Base-by-base conservation (phyloP, 35 echinoderm and acorn worm species). In the Apostichopus parvimensis region DNA sequence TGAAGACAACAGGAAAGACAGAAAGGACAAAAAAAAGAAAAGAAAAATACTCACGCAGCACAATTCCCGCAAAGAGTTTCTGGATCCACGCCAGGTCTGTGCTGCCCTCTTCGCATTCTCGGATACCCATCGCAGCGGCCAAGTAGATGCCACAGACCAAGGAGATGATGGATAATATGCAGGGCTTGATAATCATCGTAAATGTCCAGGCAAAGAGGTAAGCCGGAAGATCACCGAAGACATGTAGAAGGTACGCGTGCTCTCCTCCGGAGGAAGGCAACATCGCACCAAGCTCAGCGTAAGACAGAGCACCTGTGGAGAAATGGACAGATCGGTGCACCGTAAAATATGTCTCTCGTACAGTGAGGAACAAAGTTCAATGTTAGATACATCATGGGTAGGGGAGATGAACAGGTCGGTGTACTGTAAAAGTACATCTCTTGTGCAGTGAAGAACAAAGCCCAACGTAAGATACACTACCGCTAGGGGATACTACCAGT, bases 171-270 rank as follows among this genome's bases (percentile, higher is more conserved):
- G 97, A 94, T 13, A 99, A 88, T 18, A 87, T 92, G 14, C 95
- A 94, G 0, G 97, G 95, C 68, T 99, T 99, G 14, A 99, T 93
- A 54, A 99, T 90, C 0, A 95, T 9, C 8, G 86, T 95, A 61
- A 90, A 99, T 9, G 93, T 94, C 97, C 97, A 99, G 6, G 97
- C 78, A 55, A 94, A 98, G 17, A 98, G 26, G 58, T 94, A 98
- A 10, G 97, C 91, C 12, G 93, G 93, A 6, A 98, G n/a, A 68
- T 91, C 91, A 87, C 97, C 97, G 56, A 95, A 93, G 6, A 93
- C 82, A 2, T 98, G 79, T 13, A 91, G 90, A 0, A 98, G 91
- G 80, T 98, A 98, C 6, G 93, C 91, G 59, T 98, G 93, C 71
- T 98, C 97, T 5, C 83, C 97, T 1, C 97, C 97, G 5, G 97